Base-by-base conservation (phyloP, 2,888 invertebrate species). In the Ganaspis brasiliensis region DNA sequence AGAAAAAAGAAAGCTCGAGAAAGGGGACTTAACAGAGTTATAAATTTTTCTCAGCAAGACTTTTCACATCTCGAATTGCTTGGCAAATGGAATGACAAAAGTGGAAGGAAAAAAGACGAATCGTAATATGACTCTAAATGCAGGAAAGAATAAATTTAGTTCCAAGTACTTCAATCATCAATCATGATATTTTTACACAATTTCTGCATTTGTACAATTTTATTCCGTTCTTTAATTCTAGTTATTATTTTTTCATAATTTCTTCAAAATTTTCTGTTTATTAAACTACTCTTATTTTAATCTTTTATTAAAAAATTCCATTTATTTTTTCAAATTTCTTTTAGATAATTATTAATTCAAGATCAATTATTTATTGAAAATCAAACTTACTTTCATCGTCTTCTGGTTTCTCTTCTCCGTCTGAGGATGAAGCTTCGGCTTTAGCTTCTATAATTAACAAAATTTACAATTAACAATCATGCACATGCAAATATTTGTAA, bases 371-470 rank as follows among this genome's bases (percentile, higher is more conserved):
- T n/a, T n/a, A n/a, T n/a, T n/a, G n/a, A n/a, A n/a, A n/a, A n/a
- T n/a, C n/a, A 83, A 67, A 85, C 89, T 88, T 84, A 90, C 90
- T 89, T 72, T 90, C 88, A 61, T 91, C 88, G 61, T 87, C 87
- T 49, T 89, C 90, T 14, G 87, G 79, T 79, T 90, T 91, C 71
- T 82, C 89, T 61, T 91, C 91, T 72, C 88, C 84, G 79, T 91
- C 91, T 19, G 91, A 91, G n/a, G 87, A 88, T 74, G 90, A 89
- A 59, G 87, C 89, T 79, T 89, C 91, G 4, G 91, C 90, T 83
- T 88, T 91, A 71, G 91, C 91, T 84, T 91, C 91, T 91, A 86
- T 14, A 90, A 88, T 79, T 83, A 77, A 79, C 56, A 72, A 83
- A 81, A 74, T 73, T 82, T 87, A 85, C 85, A 67, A 79, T 80